Percentiles rank a stretch among this genome's conserved stretches.
Evolutionary conservation across 2,113 vertebrate species (phyloP).

Genomic region (Pangasianodon hypophthalmus): DNA sequence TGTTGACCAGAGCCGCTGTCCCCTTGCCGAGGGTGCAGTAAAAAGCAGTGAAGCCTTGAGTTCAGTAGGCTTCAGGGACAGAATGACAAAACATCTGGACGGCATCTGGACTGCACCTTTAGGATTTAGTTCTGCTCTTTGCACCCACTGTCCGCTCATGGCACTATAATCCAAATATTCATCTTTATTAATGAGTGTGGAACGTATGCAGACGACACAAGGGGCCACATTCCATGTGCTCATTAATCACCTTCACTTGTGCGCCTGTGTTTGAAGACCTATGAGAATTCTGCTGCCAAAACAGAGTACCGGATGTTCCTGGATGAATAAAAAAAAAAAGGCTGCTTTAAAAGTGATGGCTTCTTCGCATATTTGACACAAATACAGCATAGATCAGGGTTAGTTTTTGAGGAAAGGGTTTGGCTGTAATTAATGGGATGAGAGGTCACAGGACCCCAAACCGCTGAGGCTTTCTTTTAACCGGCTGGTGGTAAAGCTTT

Average conservation of each 20-base stretch:
- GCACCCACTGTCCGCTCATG: conserved; percentile 62
- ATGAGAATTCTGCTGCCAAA: conserved; percentile 33
- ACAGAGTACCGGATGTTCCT: background rate
- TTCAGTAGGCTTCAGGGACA: conserved; percentile 48
- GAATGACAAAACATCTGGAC: conserved; percentile 63
- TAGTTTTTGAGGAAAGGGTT: conserved; percentile 59
- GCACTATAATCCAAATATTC: conserved; percentile 36
- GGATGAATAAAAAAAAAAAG: conserved; percentile 20
- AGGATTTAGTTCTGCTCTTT: conserved; percentile 55
- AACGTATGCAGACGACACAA: background rate
- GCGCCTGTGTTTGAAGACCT: conserved; percentile 13
- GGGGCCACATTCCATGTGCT: background rate
- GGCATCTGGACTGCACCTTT: conserved; percentile 55
- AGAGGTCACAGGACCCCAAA: conserved; percentile 37
- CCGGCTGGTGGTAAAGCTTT: conserved; percentile 43
- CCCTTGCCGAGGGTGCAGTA: conserved; percentile 43
- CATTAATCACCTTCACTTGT: conserved; percentile 42
- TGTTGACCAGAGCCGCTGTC: conserved; percentile 34
- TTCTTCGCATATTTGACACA: conserved; percentile 44
- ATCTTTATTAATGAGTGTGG: conserved; percentile 12
- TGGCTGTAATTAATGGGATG: conserved; percentile 44
- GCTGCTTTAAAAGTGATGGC: conserved; percentile 40
- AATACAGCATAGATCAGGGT: conserved; percentile 49
- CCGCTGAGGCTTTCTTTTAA: conserved; percentile 50
- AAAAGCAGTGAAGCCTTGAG: conserved; percentile 48